A percentile compares a stretch with the other conserved stretches of the same genome.
Evolutionary conservation across 2,797 vertebrate genomes (phyloP).

Genomic region (Allobates femoralis): DNA sequence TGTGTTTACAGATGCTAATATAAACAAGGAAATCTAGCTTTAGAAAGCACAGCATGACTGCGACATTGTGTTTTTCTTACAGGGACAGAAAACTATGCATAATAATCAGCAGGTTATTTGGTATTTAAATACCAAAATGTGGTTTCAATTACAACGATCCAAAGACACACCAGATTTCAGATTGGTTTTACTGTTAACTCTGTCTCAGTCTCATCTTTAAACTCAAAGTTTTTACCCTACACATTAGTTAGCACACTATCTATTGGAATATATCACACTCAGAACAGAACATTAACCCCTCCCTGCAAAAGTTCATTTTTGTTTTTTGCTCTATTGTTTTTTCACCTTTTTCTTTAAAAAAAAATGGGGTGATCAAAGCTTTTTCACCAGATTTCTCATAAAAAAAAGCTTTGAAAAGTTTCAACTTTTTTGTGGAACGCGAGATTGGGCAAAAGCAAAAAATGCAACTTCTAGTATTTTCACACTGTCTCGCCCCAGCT

Average conservation of each 20-base stretch:
- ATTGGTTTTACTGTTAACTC: conserved; percentile 64
- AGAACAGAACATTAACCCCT: too few relatives aligned
- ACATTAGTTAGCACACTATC: neutral
- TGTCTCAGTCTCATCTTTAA: conserved; percentile 61
- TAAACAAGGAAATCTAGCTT: conserved; percentile 77
- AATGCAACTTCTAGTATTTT: too few relatives aligned
- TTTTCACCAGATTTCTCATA: too few relatives aligned
- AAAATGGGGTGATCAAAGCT: too few relatives aligned
- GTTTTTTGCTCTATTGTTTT: too few relatives aligned
- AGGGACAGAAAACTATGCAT: conserved; percentile 79
- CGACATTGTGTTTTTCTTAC: conserved; percentile 79
- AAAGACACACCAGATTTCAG: conserved; percentile 72
- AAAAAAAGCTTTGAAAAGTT: too few relatives aligned
- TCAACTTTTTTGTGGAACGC: too few relatives aligned
- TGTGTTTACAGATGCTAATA: conserved; percentile 79
- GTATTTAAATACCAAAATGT: conserved; percentile 75
- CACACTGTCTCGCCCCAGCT: too few relatives aligned
- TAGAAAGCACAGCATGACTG: conserved; percentile 75
- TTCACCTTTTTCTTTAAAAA: too few relatives aligned
- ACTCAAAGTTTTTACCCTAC: neutral
- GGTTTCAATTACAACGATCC: conserved; percentile 72
- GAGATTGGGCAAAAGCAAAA: too few relatives aligned
- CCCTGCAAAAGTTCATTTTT: too few relatives aligned
- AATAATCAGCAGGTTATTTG: conserved; percentile 78
- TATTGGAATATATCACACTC: neutral